Percentiles rank a stretch among this genome's conserved stretches.
These are phyloP conservation scores for Lepidurus couesii DNA, from an alignment of 1,140 invertebrate species.

Conservation along the genomic window DNA sequence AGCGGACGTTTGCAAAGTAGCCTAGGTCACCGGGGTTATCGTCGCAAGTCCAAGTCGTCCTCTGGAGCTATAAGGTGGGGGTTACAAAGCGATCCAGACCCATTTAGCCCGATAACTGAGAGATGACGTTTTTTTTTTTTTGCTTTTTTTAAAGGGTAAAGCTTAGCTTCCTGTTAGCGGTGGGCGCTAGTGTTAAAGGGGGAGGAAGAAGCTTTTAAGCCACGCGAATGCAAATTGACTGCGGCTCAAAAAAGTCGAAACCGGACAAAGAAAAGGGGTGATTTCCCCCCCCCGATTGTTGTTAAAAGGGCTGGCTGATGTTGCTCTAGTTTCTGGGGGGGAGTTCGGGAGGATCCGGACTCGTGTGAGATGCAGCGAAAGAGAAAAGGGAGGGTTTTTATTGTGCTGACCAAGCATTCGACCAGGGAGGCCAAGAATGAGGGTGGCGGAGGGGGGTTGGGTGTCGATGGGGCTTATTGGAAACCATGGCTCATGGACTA, in stretches of 20 bases:
- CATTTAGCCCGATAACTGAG: neutral
- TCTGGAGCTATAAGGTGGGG: neutral
- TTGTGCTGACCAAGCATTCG: neutral
- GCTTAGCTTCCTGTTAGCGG: neutral
- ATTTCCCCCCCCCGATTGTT: neutral
- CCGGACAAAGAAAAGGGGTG: neutral
- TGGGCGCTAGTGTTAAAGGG: neutral
- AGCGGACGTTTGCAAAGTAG: conserved; percentile 15
- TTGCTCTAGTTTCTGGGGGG: neutral
- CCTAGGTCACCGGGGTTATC: neutral
- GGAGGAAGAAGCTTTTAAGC: neutral
- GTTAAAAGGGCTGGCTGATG: conserved; percentile 15
- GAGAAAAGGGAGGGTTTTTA: conserved; percentile 18
- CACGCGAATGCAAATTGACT: neutral
- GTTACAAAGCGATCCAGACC: neutral
- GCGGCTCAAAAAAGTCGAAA: neutral
- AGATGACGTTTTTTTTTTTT: neutral
- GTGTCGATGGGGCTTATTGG: conserved; percentile 15
- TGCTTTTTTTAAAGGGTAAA: neutral
- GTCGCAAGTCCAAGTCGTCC: neutral
- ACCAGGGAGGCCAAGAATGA: neutral
- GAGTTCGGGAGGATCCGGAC: neutral
- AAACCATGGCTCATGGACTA: conserved; percentile 6
- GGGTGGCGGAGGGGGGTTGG: neutral
- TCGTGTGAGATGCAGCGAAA: neutral